These are phyloP conservation scores for Lerista edwardsae DNA, from an alignment of 2,797 vertebrate species.

Conservation along the genomic window DNA sequence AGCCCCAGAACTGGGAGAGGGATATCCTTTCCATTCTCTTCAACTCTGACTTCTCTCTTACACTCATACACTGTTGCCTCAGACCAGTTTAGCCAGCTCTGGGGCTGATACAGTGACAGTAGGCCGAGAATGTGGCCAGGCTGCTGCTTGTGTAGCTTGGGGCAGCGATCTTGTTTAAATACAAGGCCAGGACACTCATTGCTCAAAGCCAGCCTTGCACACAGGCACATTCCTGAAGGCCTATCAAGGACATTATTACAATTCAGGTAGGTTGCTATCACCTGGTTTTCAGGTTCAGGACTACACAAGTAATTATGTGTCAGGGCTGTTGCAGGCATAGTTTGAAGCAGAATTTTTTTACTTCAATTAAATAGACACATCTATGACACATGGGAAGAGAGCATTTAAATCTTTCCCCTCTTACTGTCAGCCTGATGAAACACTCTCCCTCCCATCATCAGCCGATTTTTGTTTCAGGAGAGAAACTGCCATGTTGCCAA, in stretches of 20 bases:
- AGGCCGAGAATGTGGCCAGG: not conserved
- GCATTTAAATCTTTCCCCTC: no score
- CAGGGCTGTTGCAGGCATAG: no score
- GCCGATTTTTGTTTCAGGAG: no score
- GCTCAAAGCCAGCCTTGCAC: no score
- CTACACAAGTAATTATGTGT: not conserved
- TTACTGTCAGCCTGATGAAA: no score
- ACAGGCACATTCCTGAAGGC: not conserved
- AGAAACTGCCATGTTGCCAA: no score
- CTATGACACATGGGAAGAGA: no score
- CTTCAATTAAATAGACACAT: not conserved
- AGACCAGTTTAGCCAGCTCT: conserved; percentile 11
- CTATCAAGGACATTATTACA: not conserved
- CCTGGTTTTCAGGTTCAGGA: not conserved
- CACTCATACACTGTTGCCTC: not conserved
- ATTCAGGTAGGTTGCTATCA: not conserved
- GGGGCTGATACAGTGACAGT: not conserved
- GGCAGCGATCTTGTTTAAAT: not conserved
- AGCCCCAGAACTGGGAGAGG: not conserved
- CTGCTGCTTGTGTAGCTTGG: not conserved
- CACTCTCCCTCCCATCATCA: no score
- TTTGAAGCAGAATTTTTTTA: no score
- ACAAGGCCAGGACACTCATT: not conserved
- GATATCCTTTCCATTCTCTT: not conserved
- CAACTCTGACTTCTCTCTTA: not conserved